Base-by-base conservation (phyloP, 2,797 vertebrate genomes). In the Cygnus olor region DNA sequence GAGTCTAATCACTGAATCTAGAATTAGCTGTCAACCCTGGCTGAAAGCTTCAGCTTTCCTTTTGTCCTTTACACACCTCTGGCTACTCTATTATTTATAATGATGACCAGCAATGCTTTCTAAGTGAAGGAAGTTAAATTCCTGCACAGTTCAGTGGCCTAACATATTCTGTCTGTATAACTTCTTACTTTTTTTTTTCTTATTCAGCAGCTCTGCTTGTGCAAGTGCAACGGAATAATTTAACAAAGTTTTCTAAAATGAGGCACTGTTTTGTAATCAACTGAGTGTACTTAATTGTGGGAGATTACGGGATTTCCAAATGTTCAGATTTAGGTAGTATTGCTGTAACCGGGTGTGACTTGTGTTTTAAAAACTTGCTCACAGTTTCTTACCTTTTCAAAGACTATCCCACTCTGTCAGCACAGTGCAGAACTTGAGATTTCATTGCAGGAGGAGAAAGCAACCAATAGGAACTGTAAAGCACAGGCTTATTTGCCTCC, bases 261-360 rank as follows among this genome's bases (percentile, higher is more conserved):
- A 92, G 51, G n/a, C 60, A 80, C 38, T 74, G 63, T 53, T 87
- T 90, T 90, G 15, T 51, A 24, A 78, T 83, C 61, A 85, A 8
- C 57, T 85, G 61, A 65, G 32, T 51, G 8, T 34, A 51, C 10
- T 79, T 60, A 79, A 49, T 90, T 20, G 30, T 45, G 51, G 45
- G 78, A 74, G 80, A 47, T 58, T 42, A 40, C 30, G 77, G 64
- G 21, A 17, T 64, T 95, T 66, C 64, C 64, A 15, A 18, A 47
- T 61, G 14, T 47, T 32, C 21, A 42, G n/a, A 3, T 65, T 71
- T 89, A 63, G 34, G 28, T 71, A 69, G 34, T 71, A 60, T 30
- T 80, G 49, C 57, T 64, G 9, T 90, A 51, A 90, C 61, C 72
- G 13, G 3, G 16, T 89, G 66, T 90, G 68, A 73, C 3, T 89